Evolutionary conservation across 2,797 vertebrate species (phyloP).

Genomic region (Chiloscyllium punctatum): DNA sequence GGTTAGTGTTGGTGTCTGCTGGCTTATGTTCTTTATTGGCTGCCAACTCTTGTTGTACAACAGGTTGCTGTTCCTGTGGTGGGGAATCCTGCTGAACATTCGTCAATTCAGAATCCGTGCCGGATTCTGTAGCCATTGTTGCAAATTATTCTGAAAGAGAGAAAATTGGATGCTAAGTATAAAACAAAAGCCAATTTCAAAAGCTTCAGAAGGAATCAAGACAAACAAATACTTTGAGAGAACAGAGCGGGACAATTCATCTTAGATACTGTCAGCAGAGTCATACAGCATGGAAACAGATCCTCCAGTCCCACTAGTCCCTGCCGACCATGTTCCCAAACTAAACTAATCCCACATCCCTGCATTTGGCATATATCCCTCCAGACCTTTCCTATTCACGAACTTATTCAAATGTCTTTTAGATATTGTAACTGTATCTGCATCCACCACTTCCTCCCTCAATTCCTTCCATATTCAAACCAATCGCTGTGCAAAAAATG

Average conservation of each 20-base stretch:
- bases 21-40: conserved; percentile 51
- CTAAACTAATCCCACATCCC: too few relatives aligned
- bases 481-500: too few relatives aligned
- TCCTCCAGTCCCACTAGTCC: too few relatives aligned
- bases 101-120: conserved; percentile 64
- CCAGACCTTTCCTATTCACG: too few relatives aligned
- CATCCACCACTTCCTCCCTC: too few relatives aligned
- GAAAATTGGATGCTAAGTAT: conserved; percentile 10
- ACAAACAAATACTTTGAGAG: neutral
- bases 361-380: too few relatives aligned
- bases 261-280: neutral
- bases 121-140: conserved; percentile 69
- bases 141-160: conserved; percentile 55
- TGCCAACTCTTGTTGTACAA: conserved; percentile 48
- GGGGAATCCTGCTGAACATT: conserved; percentile 61
- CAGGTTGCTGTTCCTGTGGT: conserved; percentile 55
- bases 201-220: neutral
- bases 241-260: neutral
- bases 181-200: conserved; percentile 32
- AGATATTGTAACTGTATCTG: too few relatives aligned
- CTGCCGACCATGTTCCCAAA: too few relatives aligned
- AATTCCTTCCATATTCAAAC: too few relatives aligned
- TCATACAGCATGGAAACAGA: too few relatives aligned
- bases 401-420: too few relatives aligned
- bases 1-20: conserved; percentile 62